These are phyloP conservation scores for Isichthys henryi DNA, from an alignment of 2,113 vertebrate species.

Conservation along the genomic window DNA sequence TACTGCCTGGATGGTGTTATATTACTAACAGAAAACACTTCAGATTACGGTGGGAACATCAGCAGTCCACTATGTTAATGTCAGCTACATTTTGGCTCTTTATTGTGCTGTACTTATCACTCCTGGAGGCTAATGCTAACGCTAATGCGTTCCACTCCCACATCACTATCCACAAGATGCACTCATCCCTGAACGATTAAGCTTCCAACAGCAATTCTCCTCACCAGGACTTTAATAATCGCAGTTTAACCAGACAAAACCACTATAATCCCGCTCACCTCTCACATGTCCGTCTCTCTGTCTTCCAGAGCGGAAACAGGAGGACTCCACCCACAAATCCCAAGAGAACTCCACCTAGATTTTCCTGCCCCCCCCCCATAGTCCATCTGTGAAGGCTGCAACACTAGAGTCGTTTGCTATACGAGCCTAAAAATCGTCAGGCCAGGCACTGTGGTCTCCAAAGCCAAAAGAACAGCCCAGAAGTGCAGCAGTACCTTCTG, in stretches of 20 bases:
- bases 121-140: not conserved
- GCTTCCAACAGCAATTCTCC: not conserved
- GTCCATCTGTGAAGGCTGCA: not conserved
- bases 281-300: not conserved
- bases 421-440: not conserved
- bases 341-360: not conserved
- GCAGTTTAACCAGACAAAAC: not conserved
- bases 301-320: not conserved
- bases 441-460: not conserved
- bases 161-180: not conserved
- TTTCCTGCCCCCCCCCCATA: not conserved
- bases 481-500: constrained; percentile 52
- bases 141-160: not conserved
- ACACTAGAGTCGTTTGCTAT: not conserved
- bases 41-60: not conserved
- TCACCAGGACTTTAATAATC: not conserved
- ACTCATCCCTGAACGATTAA: not conserved
- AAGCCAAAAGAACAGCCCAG: constrained; percentile 48
- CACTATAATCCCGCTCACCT: not conserved
- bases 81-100: not conserved
- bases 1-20: not conserved
- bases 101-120: not conserved
- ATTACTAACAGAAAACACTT: not conserved
- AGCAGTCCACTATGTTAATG: not conserved
- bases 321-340: not conserved